These are phyloP conservation scores for Drosophila bunnanda DNA, from an alignment of 2,888 invertebrate species.

Conservation along the genomic window DNA sequence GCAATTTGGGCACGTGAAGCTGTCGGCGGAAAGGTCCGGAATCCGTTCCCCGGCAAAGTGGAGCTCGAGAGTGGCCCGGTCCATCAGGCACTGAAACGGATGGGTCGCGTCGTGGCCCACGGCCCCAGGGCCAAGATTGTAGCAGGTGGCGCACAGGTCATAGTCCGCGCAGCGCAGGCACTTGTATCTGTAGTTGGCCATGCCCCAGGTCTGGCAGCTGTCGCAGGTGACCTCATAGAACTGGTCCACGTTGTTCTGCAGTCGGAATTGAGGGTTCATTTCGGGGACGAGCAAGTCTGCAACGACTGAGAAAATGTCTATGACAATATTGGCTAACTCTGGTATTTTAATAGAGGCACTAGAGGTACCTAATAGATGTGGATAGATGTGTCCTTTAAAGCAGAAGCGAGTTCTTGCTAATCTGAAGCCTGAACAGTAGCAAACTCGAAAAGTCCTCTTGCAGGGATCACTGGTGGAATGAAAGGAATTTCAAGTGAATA, in stretches of 20 bases:
- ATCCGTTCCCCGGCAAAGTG: conserved; percentile 51
- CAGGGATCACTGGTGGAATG: not conserved
- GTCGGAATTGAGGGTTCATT: too few species aligned
- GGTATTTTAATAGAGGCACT: too few species aligned
- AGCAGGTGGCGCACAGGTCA: conserved; percentile 55
- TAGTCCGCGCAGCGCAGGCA: conserved; percentile 58
- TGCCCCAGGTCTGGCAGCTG: conserved; percentile 36
- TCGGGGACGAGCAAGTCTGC: not conserved
- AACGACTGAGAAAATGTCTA: not conserved
- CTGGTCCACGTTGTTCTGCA: conserved; percentile 20
- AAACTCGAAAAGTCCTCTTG: too few species aligned
- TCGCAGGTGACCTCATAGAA: conserved; percentile 47
- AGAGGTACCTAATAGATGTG: too few species aligned
- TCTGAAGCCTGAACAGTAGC: too few species aligned
- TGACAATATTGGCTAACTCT: too few species aligned
- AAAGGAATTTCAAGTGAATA: not conserved
- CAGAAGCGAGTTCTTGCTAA: too few species aligned
- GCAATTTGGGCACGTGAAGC: conserved; percentile 62
- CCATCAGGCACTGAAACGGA: conserved; percentile 63
- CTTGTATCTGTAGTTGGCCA: conserved; percentile 53
- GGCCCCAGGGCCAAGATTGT: conserved; percentile 30
- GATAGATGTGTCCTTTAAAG: too few species aligned
- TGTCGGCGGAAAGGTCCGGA: conserved; percentile 54
- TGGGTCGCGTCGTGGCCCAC: conserved; percentile 39
- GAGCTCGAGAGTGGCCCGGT: conserved; percentile 38